A percentile compares a stretch with the other conserved stretches of the same genome.
Conservation (phyloP, 2,797 vertebrate genomes). For the Myotis myotis region DNA sequence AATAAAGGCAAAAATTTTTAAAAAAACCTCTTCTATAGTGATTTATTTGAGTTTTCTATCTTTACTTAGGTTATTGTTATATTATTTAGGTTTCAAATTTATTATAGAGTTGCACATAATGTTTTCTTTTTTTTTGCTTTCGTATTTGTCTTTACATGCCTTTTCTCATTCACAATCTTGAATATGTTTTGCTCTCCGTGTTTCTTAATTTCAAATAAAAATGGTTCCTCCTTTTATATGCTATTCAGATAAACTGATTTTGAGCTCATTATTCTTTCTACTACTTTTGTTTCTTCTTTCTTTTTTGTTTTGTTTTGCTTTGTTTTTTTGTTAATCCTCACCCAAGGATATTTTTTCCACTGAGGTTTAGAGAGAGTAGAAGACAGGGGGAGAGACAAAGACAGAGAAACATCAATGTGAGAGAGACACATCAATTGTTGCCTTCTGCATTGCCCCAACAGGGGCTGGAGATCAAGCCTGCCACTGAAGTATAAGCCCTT, state of each 20-base stretch:
- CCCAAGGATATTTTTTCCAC: too few relatives aligned
- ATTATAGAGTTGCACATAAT: background rate
- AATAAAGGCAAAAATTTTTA: too few relatives aligned
- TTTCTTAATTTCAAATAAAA: slow-evolving; percentile 26
- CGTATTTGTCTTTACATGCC: background rate
- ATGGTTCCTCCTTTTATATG: background rate
- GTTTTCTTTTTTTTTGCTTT: background rate
- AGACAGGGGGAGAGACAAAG: too few relatives aligned
- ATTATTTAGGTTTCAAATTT: background rate
- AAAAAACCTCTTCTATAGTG: background rate
- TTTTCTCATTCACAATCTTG: background rate
- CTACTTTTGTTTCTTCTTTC: background rate
- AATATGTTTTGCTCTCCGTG: background rate
- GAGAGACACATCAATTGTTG: too few relatives aligned
- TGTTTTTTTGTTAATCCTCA: too few relatives aligned
- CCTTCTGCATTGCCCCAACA: too few relatives aligned
- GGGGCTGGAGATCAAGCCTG: too few relatives aligned
- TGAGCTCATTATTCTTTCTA: background rate
- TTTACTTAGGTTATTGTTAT: background rate
- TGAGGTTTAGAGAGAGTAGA: too few relatives aligned
- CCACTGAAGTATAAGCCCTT: too few relatives aligned
- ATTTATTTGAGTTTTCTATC: slow-evolving; percentile 2
- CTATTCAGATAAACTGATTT: background rate
- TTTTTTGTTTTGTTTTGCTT: background rate
- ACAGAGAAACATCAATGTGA: too few relatives aligned